phyloP scores from a whole-genome alignment of 2,113 vertebrate genomes.

The Crotalus helleri region DNA sequence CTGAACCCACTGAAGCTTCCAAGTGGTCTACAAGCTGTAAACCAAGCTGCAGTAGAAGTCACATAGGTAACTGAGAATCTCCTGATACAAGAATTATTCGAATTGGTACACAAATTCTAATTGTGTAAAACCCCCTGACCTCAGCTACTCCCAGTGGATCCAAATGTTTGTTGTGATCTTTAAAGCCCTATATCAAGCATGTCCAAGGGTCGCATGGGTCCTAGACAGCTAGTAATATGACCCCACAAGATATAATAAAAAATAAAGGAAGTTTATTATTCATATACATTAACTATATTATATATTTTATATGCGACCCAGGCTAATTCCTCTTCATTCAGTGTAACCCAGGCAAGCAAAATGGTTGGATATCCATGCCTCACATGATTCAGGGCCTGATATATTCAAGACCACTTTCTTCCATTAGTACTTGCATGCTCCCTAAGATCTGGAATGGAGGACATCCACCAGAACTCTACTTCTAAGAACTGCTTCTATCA shows the following conservation, averaged over 20 bases:
- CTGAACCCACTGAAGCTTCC: neutral
- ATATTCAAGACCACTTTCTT: neutral
- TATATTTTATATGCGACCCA: neutral
- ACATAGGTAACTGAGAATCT: neutral
- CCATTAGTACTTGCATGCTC: neutral
- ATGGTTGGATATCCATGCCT: neutral
- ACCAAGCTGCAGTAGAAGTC: neutral
- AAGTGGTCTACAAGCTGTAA: neutral
- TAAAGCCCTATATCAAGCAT: neutral
- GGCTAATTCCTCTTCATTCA: neutral
- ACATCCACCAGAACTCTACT: neutral
- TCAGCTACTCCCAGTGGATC: neutral
- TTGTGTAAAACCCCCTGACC: neutral
- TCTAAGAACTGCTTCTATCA: neutral
- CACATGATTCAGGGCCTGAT: neutral
- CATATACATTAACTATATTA: neutral
- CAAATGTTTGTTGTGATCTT: neutral
- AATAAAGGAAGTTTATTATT: neutral
- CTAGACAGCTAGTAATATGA: neutral
- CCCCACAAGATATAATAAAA: neutral
- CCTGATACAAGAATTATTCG: neutral
- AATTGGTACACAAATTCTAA: neutral
- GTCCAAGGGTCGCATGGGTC: neutral
- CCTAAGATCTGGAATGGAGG: neutral
- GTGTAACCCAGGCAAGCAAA: neutral